Evolutionary conservation across 2,888 invertebrate genomes (phyloP).

Genomic region (Pyrgus malvae): DNA sequence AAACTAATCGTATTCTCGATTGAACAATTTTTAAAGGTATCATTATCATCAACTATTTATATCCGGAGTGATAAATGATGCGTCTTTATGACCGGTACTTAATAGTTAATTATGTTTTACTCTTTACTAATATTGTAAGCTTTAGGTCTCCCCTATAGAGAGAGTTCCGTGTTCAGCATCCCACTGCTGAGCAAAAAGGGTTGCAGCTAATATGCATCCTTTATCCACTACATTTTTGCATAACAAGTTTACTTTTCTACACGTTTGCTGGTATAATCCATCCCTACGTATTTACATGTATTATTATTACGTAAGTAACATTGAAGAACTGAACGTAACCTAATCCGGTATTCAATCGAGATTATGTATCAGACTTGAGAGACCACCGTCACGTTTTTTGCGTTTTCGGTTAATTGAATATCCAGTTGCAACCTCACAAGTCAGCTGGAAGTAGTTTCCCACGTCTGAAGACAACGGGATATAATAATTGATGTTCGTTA

Average conservation of each 20-base stretch:
- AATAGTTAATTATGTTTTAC: too few species aligned
- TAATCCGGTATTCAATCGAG: conserved; percentile 7
- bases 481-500: not conserved
- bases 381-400: conserved; percentile 14
- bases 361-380: not conserved
- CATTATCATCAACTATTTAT: not conserved
- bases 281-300: too few species aligned
- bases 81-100: not conserved
- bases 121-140: too few species aligned
- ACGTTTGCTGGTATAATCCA: too few species aligned
- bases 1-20: conserved; percentile 7
- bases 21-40: not conserved
- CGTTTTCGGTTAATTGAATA: conserved; percentile 36
- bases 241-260: too few species aligned
- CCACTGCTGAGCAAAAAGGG: too few species aligned
- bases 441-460: conserved; percentile 35
- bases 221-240: too few species aligned
- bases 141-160: too few species aligned
- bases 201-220: too few species aligned
- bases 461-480: conserved; percentile 36
- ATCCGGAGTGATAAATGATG: not conserved
- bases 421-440: conserved; percentile 35
- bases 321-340: conserved; percentile 1
- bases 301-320: too few species aligned
- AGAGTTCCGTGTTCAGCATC: too few species aligned